Evolutionary conservation across 2,888 invertebrate species (phyloP).

Genomic region (Lottia gigantea): DNA sequence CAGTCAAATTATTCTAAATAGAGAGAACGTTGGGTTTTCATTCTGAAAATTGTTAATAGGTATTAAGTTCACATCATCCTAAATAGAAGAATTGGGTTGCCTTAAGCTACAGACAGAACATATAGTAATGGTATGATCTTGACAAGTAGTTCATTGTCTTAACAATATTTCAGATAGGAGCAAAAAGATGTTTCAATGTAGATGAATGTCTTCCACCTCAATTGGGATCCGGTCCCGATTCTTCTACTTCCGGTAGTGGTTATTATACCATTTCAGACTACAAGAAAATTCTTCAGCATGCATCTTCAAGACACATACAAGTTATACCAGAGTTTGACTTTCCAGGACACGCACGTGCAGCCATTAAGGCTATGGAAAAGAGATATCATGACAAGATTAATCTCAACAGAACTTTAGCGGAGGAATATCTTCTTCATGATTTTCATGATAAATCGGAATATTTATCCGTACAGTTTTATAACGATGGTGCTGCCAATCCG

Average conservation of each 20-base stretch:
- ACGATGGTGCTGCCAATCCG: conserved; percentile 37
- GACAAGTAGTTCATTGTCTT: too few species aligned
- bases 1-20: too few species aligned
- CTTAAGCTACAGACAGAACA: too few species aligned
- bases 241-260: conserved; percentile 30
- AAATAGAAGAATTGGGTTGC: too few species aligned
- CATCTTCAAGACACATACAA: conserved; percentile 31
- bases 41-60: too few species aligned
- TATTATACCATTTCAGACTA: conserved; percentile 30
- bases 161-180: conserved; percentile 36
- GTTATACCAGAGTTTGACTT: conserved; percentile 54
- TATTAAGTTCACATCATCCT: too few species aligned
- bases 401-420: conserved; percentile 7
- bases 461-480: conserved; percentile 29
- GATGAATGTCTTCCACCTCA: conserved; percentile 36
- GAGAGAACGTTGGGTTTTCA: too few species aligned
- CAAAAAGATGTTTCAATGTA: conserved; percentile 37
- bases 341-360: conserved; percentile 46
- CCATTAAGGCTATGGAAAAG: conserved; percentile 41
- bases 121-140: too few species aligned
- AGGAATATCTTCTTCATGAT: conserved; percentile 26
- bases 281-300: conserved; percentile 26
- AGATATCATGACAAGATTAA: conserved; percentile 11
- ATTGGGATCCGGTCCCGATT: conserved; percentile 34
- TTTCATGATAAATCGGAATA: conserved; percentile 27